A percentile compares a stretch with the other conserved stretches of the same genome.
These are phyloP conservation scores for Tretioscincus oriximinensis DNA, from an alignment of 2,113 vertebrate species.

Conservation along the genomic window DNA sequence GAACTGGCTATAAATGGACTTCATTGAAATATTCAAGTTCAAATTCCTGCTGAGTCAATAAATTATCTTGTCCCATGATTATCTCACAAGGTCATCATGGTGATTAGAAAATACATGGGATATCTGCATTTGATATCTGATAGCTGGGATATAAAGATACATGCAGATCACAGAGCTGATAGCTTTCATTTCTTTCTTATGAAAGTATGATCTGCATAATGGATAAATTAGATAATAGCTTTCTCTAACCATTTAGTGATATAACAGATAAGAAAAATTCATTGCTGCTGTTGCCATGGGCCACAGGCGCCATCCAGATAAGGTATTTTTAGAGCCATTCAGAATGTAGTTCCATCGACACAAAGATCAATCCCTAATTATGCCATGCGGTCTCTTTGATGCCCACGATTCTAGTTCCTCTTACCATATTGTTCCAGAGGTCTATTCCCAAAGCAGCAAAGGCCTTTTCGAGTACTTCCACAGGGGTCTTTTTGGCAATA, in stretches of 20 bases:
- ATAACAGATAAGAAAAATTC: not conserved
- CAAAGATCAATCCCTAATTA: not conserved
- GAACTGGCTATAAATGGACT: no score
- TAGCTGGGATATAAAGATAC: not conserved
- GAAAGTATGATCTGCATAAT: not conserved
- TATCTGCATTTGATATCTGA: not conserved
- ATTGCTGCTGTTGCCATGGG: no score
- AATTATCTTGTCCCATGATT: not conserved
- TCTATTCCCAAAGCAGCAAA: constrained; percentile 34
- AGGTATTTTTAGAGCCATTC: not conserved
- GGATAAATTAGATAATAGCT: not conserved
- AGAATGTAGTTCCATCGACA: not conserved
- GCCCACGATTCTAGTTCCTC: not conserved
- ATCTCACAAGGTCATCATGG: not conserved
- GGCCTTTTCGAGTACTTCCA: constrained; percentile 21
- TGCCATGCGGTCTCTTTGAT: not conserved
- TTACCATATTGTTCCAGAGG: constrained; percentile 77
- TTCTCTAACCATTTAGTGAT: not conserved
- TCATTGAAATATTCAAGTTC: not conserved
- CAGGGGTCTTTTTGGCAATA: constrained; percentile 21
- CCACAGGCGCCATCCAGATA: not conserved
- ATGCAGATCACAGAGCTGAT: not conserved
- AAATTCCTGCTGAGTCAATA: not conserved
- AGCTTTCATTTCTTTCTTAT: not conserved
- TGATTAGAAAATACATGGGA: not conserved